These are phyloP conservation scores for Hetaerina americana DNA, from an alignment of 1,140 invertebrate species.

Conservation along the genomic window DNA sequence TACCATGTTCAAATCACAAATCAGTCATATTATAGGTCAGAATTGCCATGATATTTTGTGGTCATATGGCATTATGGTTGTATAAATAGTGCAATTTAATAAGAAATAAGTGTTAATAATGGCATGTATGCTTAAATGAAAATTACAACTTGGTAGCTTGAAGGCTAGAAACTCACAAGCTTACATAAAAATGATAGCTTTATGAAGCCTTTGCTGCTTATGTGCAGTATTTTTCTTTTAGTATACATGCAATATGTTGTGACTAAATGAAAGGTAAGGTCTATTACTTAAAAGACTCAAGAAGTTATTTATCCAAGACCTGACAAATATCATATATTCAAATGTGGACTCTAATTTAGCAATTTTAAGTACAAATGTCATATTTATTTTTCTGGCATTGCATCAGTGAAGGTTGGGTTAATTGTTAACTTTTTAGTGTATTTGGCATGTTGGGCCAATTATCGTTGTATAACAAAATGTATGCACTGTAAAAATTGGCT, in stretches of 20 bases:
- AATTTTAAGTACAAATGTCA: background rate
- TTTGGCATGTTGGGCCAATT: background rate
- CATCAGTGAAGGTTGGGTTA: background rate
- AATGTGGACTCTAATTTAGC: background rate
- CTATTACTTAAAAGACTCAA: background rate
- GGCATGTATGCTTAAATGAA: background rate
- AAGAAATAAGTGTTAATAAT: background rate
- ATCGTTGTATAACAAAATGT: background rate
- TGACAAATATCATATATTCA: background rate
- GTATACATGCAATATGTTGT: background rate
- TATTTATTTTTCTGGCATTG: background rate
- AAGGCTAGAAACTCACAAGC: background rate
- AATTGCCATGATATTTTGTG: background rate
- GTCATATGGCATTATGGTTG: background rate
- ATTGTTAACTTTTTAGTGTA: background rate
- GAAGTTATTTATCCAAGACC: background rate
- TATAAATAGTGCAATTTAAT: background rate
- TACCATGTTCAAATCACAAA: background rate
- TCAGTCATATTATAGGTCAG: too few species aligned
- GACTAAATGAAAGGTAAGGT: background rate
- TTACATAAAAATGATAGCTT: background rate
- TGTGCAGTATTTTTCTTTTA: background rate
- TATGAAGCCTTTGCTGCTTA: background rate
- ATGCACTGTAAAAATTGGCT: background rate
- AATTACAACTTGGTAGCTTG: background rate